Conservation (phyloP, 2,113 vertebrate genomes). For the Oryzias melastigma region DNA sequence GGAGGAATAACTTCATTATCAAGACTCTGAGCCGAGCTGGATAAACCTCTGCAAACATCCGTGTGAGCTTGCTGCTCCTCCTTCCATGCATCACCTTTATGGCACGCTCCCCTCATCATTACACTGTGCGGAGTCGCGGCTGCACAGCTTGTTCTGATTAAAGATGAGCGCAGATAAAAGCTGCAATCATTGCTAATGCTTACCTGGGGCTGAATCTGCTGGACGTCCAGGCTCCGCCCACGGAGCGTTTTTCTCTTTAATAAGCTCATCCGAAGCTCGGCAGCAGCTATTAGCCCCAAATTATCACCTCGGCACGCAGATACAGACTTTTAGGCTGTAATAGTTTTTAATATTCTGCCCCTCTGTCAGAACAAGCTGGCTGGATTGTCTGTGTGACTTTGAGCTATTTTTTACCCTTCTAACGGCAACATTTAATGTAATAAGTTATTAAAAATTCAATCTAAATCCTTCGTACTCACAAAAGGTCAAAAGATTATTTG, state of each 20-base stretch:
- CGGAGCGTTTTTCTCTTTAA: slow-evolving; percentile 3
- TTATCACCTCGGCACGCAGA: slow-evolving; percentile 24
- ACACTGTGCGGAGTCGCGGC: background rate
- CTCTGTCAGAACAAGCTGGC: slow-evolving; percentile 11
- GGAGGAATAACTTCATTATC: slow-evolving; percentile 23
- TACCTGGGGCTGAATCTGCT: slow-evolving; percentile 8
- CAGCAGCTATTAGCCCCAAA: slow-evolving; percentile 12
- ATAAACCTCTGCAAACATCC: slow-evolving; percentile 29
- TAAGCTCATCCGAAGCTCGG: slow-evolving; percentile 17
- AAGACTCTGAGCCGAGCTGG: slow-evolving; percentile 32
- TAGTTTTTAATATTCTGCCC: slow-evolving; percentile 28
- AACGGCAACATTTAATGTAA: no score
- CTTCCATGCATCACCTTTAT: slow-evolving; percentile 22
- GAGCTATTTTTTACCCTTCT: no score
- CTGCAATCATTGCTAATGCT: background rate
- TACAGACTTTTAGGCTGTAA: slow-evolving; percentile 22
- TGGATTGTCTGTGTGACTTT: slow-evolving; percentile 7
- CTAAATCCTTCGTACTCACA: no score
- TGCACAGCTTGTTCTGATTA: slow-evolving; percentile 11
- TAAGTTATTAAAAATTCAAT: no score
- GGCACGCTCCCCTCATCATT: slow-evolving; percentile 6
- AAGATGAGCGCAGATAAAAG: background rate
- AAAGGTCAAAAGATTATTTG: no score
- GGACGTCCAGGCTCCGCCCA: background rate
- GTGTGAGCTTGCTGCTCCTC: slow-evolving; percentile 15